phyloP scores from a whole-genome alignment of 2,113 vertebrate species.

The Pteropus alecto region DNA sequence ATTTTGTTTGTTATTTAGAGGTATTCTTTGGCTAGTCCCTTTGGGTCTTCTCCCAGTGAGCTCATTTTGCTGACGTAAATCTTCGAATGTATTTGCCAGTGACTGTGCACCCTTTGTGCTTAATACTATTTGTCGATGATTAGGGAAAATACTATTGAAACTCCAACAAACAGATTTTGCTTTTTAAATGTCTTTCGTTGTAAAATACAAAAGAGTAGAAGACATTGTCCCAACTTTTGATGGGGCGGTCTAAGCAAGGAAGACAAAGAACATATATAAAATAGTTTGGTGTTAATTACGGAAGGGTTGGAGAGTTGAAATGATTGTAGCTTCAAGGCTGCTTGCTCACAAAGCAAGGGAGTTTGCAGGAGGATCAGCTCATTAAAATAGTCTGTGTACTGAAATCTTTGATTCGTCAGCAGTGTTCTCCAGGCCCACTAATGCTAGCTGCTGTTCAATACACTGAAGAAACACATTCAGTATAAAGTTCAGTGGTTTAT shows the following conservation, averaged over 20 bases:
- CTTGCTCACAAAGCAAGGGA: neutral
- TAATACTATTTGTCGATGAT: neutral
- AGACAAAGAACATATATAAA: neutral
- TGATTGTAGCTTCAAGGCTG: neutral
- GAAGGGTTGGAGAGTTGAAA: neutral
- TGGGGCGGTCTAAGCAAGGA: neutral
- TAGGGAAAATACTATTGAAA: neutral
- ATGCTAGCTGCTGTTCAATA: neutral
- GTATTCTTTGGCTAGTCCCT: neutral
- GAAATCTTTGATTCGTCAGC: neutral
- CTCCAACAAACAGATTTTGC: neutral
- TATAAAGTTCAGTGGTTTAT: neutral
- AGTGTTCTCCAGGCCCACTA: neutral
- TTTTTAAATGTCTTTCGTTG: neutral
- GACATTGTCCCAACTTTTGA: neutral
- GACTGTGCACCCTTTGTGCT: neutral
- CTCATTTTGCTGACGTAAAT: neutral
- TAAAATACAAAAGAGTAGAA: conserved; percentile 30
- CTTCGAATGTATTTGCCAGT: neutral
- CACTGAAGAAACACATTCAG: neutral
- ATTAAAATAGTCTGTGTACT: neutral
- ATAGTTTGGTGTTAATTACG: neutral
- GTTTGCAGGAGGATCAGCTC: neutral
- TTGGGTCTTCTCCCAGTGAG: neutral
- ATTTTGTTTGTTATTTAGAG: conserved; percentile 31